A percentile compares a stretch with the other conserved stretches of the same genome.
These are phyloP conservation scores for Cheumatopsyche charites DNA, from an alignment of 1,140 invertebrate genomes.

Conservation along the genomic window DNA sequence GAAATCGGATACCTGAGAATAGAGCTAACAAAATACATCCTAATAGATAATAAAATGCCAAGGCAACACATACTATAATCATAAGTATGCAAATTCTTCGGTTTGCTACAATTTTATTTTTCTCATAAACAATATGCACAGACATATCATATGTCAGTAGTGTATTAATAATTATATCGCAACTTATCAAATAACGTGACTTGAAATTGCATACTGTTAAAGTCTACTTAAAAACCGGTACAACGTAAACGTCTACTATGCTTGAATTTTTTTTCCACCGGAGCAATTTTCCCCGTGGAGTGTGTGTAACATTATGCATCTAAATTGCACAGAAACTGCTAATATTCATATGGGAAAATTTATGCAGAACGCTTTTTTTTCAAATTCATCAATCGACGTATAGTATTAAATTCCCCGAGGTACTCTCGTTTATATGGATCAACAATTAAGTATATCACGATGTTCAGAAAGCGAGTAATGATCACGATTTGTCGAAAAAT, in stretches of 20 bases:
- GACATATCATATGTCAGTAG: neutral
- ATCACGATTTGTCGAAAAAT: conserved; percentile 31
- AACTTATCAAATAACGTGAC: conserved; percentile 21
- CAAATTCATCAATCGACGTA: too few relatives aligned
- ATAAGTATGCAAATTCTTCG: too few relatives aligned
- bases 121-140: neutral
- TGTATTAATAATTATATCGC: neutral
- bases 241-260: neutral
- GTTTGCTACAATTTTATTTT: too few relatives aligned
- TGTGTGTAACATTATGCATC: neutral
- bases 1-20: too few relatives aligned
- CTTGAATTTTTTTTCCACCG: neutral
- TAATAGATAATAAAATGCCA: too few relatives aligned
- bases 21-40: too few relatives aligned
- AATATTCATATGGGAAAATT: neutral
- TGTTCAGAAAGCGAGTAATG: conserved; percentile 20
- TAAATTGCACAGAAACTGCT: conserved; percentile 4
- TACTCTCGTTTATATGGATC: neutral
- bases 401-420: too few relatives aligned
- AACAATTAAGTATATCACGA: conserved; percentile 31
- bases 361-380: too few relatives aligned
- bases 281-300: neutral
- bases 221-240: conserved; percentile 15
- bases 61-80: too few relatives aligned
- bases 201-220: conserved; percentile 11